Evolutionary conservation across 1,140 invertebrate genomes (phyloP), one percentile per base, ranked within the genome.

Genomic region (Drosophila mojavensis): DNA sequence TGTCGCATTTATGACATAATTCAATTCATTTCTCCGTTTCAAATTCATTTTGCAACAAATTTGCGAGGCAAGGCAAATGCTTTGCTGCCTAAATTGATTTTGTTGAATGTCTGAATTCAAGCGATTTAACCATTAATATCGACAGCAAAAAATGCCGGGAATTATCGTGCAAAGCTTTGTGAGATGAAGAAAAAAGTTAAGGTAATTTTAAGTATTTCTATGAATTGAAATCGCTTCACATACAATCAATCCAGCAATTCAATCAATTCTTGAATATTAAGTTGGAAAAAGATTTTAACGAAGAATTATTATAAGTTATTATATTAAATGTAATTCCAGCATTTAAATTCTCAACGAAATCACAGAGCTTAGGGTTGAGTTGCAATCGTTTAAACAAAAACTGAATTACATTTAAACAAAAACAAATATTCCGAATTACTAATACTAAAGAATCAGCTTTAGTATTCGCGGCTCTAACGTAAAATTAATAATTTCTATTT

Each of bases 1-100:
- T 68, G 58, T 64, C 82, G 41, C 59, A 55, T 88, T 86, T 79
- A 79, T 88, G 83, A 59, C 62, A 83, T 88, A 83, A 88, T 88
- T 88, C 65, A 72, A 88, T 88, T 89, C 58, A 72, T 75, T 88
- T 83, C 6, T 47, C 0, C 36, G 9, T 73, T 74, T 77, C 71
- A 75, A 74, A 82, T 77, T 82, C 60, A 68, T 79, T 77, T 85
- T 67, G 24, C 71, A 67, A 28, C 51, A 68, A 39, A 47, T 65
- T 54, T 63, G 61, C 63, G 59, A 76, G 58, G 59, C 61, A 65
- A 50, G 36, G 71, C 72, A 61, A 33, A 51, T 50, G 45, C 30
- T 20, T 30, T 64, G 48, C 63, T 50, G 77, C 5, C 15, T 6
- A 61, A 86, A 86, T 84, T 80, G 81, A 84, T 77, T 80, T 84